Evolutionary conservation across 1,140 invertebrate genomes (phyloP).

Genomic region (Cotesia glomerata): DNA sequence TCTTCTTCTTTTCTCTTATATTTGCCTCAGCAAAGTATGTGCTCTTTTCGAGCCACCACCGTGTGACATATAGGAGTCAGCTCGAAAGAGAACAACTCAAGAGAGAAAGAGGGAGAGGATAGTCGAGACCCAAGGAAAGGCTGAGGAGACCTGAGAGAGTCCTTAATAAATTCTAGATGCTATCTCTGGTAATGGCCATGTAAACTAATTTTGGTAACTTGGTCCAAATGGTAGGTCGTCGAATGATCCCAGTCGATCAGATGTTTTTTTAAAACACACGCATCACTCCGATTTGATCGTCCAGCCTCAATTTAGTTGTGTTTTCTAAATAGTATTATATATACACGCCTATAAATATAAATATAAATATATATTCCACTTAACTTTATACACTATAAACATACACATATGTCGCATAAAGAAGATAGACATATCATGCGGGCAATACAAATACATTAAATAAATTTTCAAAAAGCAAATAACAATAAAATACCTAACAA

Average conservation of each 20-base stretch:
- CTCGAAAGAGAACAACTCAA: not conserved
- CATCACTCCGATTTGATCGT: not conserved
- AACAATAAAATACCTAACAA: too few species aligned
- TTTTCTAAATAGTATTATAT: not conserved
- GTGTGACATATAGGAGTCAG: constrained; percentile 8
- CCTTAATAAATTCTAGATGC: constrained; percentile 29
- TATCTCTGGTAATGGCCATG: constrained; percentile 29
- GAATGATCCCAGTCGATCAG: not conserved
- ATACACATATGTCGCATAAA: not conserved
- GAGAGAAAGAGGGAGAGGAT: not conserved
- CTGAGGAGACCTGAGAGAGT: not conserved
- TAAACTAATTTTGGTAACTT: constrained; percentile 30
- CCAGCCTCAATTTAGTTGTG: not conserved
- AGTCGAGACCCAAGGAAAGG: not conserved
- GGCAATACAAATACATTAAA: not conserved
- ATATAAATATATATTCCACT: too few species aligned
- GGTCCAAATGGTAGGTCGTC: constrained; percentile 5
- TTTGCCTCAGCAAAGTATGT: constrained; percentile 11
- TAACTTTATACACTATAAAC: not conserved
- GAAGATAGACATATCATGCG: not conserved
- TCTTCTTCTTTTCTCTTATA: too few species aligned
- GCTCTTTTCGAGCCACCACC: constrained; percentile 8
- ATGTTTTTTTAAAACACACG: constrained; percentile 1
- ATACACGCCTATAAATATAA: too few species aligned
- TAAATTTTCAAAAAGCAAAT: not conserved